Base-by-base conservation (phyloP, 2,797 vertebrate genomes). In the Aldrovandia affinis region DNA sequence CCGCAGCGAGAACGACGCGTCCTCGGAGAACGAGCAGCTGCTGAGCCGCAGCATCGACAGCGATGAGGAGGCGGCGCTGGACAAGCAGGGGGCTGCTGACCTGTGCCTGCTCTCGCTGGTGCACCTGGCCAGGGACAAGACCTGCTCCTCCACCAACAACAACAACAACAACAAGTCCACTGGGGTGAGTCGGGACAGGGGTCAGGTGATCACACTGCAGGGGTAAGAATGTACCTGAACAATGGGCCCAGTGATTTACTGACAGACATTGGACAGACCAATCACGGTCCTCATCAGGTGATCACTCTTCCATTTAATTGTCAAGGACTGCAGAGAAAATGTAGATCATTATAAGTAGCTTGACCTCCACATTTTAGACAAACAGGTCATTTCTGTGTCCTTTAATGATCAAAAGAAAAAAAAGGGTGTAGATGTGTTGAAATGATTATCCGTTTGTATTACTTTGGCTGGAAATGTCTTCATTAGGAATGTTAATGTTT, bases 11-110 rank as follows among this genome's bases (percentile, higher is more conserved):
- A 99, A 98, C 0, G 98, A 99, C 15, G 98, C 98, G 0, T 99
- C 98, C 0, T 99, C 98, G 0, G 98, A 99, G 91, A 99, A 99
- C 0, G 98, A 99, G 91, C 97, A 98, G 92, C 96, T 99, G 87
- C 70, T 99, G 91, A 97, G 98, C 85, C 96, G 97, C 2, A 99
- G 98, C 86, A 97, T 99, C 22, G 98, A 99, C 92, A 99, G 98
- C 0, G 98, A 99, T 0, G 98, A 99, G 90, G 98, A 99, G 90
- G 96, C 97, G 0, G 95, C 97, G 0, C 92, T 96, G 0, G 98
- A 99, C 87, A 98, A 97, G 88, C 98, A 97, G 88, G 97, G 95
- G 1, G 94, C 94, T 1, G 93, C 96, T 0, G 97, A 99, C 90
- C 95, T 98, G 83, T 99, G 97, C 85, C 94, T 99, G 88, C 92